Percentiles rank a stretch among this genome's conserved stretches.
These are phyloP conservation scores for Protodeltote pygarga DNA, from an alignment of 2,888 invertebrate species.

Conservation along the genomic window DNA sequence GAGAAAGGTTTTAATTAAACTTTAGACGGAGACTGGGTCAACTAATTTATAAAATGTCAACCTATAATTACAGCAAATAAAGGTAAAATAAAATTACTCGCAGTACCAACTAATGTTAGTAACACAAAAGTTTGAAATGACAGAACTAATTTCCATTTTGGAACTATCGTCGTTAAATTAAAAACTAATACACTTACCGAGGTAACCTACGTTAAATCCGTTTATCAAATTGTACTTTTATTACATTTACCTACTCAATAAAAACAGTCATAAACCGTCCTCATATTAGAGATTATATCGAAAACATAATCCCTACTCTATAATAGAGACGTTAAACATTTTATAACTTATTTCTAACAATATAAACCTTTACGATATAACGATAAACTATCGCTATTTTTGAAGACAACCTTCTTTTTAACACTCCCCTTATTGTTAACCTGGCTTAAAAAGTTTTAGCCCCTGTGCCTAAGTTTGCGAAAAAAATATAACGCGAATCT, in stretches of 20 bases:
- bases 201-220: slow-evolving; percentile 28
- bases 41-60: slow-evolving; percentile 10
- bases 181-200: slow-evolving; percentile 17
- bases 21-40: background rate
- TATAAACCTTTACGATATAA: slow-evolving; percentile 26
- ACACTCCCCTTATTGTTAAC: slow-evolving; percentile 62
- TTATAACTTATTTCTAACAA: slow-evolving; percentile 49
- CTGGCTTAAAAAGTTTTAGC: slow-evolving; percentile 62
- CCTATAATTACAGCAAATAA: slow-evolving; percentile 16
- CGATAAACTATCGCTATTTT: slow-evolving; percentile 27
- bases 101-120: background rate
- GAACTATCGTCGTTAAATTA: slow-evolving; percentile 11
- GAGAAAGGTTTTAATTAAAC: slow-evolving; percentile 2
- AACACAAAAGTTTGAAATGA: slow-evolving; percentile 7
- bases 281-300: slow-evolving; percentile 42
- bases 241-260: slow-evolving; percentile 33
- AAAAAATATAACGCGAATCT: slow-evolving; percentile 63
- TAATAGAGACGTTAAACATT: slow-evolving; percentile 55
- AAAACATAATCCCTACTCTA: slow-evolving; percentile 45
- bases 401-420: slow-evolving; percentile 28
- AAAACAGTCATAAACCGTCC: slow-evolving; percentile 43
- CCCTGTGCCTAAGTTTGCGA: slow-evolving; percentile 67
- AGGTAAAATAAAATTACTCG: background rate
- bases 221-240: slow-evolving; percentile 30
- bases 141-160: background rate